Evolutionary conservation across 2,113 vertebrate genomes (phyloP), one percentile per base, ranked within the genome.

Genomic region (Sinosuthora webbiana): DNA sequence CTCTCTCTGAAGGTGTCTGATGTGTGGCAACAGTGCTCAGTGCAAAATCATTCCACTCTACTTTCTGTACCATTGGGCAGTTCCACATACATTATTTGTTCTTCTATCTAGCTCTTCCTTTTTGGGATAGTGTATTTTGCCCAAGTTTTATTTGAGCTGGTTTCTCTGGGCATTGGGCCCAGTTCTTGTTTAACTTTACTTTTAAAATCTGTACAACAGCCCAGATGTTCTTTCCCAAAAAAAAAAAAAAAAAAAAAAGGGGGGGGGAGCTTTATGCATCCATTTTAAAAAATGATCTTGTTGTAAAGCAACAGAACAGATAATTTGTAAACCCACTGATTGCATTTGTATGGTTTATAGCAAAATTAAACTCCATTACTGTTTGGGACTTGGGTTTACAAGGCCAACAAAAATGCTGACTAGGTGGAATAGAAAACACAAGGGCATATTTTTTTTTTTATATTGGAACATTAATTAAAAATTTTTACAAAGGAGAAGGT

Each of bases 181-280:
- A 95, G 91, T 77, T 93, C 93, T 94, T 96, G 95, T 95, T 97
- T 97, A 91, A 85, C 78, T 94, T 95, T 92, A 50, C 63, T 95
- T 67, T 90, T 86, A 92, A 93, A 90, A 88, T 80, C 49, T 94
- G 93, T 94, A 83, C 53, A 80, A 91, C 67, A 59, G 84, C 57
- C 91, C 91, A 96, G 84, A 94, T 77, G 84, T 79, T 82, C 77
- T 79, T 94, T 87, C 71, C 12, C 79, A 77, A 92, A 76, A 89
- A 73, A 53, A 39, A 53, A 69, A 57, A 69, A 35, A 45, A 17
- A 49, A 39, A 33, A 12, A 19, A 30, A 30, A 39, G 0, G 0
- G 1, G 0, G 13, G 23, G 17, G 10, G 7, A 64, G 65, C 0
- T 94, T 94, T 93, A 84, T 82, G 63, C 37, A 69, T 52, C 74